Percentiles rank a stretch among this genome's conserved stretches.
Evolutionary conservation across 23 tunicate genomes (phyloP).

Genomic region (Oikopleura vanhoeffeni): DNA sequence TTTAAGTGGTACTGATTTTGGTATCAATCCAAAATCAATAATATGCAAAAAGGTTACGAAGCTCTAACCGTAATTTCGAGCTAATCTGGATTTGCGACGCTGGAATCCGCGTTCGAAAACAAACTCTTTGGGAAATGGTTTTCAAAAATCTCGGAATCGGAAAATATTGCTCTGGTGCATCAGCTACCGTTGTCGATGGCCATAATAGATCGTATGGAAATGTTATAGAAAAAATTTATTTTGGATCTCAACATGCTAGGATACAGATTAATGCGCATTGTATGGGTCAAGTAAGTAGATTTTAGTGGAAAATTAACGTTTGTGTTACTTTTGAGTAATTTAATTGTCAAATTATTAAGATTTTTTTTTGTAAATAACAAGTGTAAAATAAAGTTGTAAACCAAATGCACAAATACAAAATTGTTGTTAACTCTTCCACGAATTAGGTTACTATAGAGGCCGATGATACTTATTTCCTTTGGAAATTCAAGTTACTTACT

Average conservation of each 20-base stretch:
- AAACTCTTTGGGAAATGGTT: conserved; percentile 18
- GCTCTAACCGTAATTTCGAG: conserved; percentile 19
- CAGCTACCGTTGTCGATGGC: conserved; percentile 18
- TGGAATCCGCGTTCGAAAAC: conserved; percentile 19
- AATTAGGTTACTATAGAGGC: no score
- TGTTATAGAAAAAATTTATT: conserved; percentile 16
- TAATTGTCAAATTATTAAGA: no score
- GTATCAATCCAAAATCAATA: conserved; percentile 85
- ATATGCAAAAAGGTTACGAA: conserved; percentile 39
- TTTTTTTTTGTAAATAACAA: no score
- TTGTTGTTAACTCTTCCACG: no score
- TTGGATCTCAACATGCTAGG: conserved; percentile 7
- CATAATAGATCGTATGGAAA: neutral
- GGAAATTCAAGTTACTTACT: no score
- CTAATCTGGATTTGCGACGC: conserved; percentile 38
- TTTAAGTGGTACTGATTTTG: conserved; percentile 56
- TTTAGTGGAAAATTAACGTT: no score
- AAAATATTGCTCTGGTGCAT: conserved; percentile 1
- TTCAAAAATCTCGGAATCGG: no score
- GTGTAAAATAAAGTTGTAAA: no score
- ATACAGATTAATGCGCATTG: conserved; percentile 7
- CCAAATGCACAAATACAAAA: no score
- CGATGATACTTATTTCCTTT: no score
- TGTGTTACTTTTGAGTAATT: no score
- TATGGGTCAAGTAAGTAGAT: conserved; percentile 1